Evolutionary conservation across 1,140 invertebrate genomes (phyloP), one percentile per base, ranked within the genome.

Genomic region (Drosophila funebris): DNA sequence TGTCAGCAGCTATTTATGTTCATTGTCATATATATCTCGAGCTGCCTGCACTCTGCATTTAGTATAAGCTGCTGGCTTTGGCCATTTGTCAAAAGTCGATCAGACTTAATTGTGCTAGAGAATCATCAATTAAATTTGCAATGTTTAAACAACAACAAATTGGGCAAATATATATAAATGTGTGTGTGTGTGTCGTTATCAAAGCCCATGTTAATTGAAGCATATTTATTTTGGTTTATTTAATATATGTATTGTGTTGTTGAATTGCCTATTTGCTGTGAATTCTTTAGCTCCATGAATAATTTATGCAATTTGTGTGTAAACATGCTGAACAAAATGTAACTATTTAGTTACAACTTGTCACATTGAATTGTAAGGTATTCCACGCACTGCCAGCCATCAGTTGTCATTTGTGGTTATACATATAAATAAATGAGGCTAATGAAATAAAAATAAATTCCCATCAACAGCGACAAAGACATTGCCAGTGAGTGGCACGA

Each of bases 141-240:
- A 54, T 79, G 44, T 43, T 43, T 13, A 46, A 44, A 67, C 63
- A 66, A 62, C 54, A 67, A 77, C 61, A 69, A 50, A 53, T 62
- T 69, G 8, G 13, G 27, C 13, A 31, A 39, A 50, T 48, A n/a
- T 1, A 39, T 46, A 24, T 7, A 18, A 31, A 8, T 31, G 29
- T 5, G 29, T 4, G n/a, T 27, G 6, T 27, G 24, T 27, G 24
- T 6, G 52, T 14, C 13, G 33, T 14, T 37, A 57, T 18, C 27
- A 57, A 66, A 66, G 56, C 76, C 60, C 54, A 54, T 56, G 39
- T 62, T 81, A 84, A 77, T 74, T 63, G 60, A 66, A 58, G 60
- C 29, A 52, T 80, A 75, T 80, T 80, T 84, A 63, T 84, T 85
- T 77, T 80, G 64, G 81, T 68, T 67, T 56, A 52, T 85, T 77